Evolutionary conservation across 2,113 vertebrate species (phyloP), one percentile per base, ranked within the genome.

Genomic region (Mirza zaza): DNA sequence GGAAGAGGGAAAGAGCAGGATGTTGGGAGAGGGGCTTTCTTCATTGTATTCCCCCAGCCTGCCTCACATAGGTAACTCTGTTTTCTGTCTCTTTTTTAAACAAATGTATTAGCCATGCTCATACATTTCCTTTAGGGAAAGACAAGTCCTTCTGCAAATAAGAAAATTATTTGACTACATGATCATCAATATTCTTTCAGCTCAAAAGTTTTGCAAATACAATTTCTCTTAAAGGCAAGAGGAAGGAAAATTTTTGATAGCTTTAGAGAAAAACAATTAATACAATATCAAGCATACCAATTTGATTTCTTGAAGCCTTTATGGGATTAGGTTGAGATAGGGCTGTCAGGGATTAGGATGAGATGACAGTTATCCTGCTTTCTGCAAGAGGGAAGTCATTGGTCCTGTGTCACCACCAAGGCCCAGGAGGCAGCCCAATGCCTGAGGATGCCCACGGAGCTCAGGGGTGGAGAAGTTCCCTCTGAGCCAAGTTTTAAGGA

Each of bases 201-300:
- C 39, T 87, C 70, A 45, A 8, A 95, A 90, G 17, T 92, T 90
- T 96, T 48, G 71, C 12, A 81, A 57, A 50, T 88, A 75, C 0
- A 59, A 8, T 86, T 83, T 70, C 27, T 86, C 3, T 88, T n/a
- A 77, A 95, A 94, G 42, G 25, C 48, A 96, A 91, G 10, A 91
- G 50, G 90, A 97, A 97, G 63, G 10, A 17, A 87, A 89, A 75
- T 86, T 95, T 61, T 39, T 9, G 79, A 34, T 25, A 76, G 34
- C 12, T 96, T 96, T 93, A 94, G 73, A 96, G 79, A 18, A 93
- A 96, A 95, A 71, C 63, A 80, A 57, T 97, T 55, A 95, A 88
- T 92, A 84, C 13, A 63, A 73, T 73, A 45, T 61, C 48, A 92
- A 86, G 55, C 27, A 20, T 42, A 36, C 11, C 48, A 27, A 79